These are phyloP conservation scores for Acrobasis repandana DNA, from an alignment of 2,888 invertebrate genomes.

Conservation along the genomic window DNA sequence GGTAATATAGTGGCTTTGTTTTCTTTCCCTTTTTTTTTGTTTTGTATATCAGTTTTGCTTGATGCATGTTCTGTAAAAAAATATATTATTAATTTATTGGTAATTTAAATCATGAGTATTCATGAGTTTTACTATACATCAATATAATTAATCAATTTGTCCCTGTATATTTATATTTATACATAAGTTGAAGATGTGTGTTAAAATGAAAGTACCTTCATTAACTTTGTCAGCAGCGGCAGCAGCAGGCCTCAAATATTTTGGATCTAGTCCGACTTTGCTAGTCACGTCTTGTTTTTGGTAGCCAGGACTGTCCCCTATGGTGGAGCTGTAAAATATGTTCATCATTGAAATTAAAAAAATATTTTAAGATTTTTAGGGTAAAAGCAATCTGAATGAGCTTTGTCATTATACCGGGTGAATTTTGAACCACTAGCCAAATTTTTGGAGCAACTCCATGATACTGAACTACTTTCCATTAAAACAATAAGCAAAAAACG, in stretches of 20 bases:
- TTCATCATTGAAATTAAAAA: background rate
- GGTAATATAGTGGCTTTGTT: slow-evolving; percentile 63
- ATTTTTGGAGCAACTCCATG: too few species aligned
- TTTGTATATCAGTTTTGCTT: slow-evolving; percentile 37
- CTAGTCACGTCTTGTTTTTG: slow-evolving; percentile 39
- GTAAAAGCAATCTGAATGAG: too few species aligned
- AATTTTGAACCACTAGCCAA: too few species aligned
- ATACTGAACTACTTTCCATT: too few species aligned
- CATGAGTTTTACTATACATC: too few species aligned
- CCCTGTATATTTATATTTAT: too few species aligned
- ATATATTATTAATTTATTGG: slow-evolving; percentile 4
- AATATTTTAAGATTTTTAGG: background rate
- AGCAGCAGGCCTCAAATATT: slow-evolving; percentile 65
- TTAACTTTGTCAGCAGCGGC: slow-evolving; percentile 50
- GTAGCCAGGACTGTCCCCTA: slow-evolving; percentile 62
- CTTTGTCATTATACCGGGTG: too few species aligned
- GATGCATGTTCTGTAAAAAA: slow-evolving; percentile 44
- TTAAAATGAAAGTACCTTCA: slow-evolving; percentile 47
- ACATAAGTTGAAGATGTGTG: too few species aligned
- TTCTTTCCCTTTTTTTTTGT: slow-evolving; percentile 61
- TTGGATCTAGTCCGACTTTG: slow-evolving; percentile 67
- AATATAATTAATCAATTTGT: too few species aligned
- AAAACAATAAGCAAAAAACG: too few species aligned
- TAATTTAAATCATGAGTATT: too few species aligned
- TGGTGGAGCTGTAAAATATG: slow-evolving; percentile 54